Evolutionary conservation across 2,888 invertebrate species (phyloP), one percentile per base, ranked within the genome.

Genomic region (Tinea pellionella): DNA sequence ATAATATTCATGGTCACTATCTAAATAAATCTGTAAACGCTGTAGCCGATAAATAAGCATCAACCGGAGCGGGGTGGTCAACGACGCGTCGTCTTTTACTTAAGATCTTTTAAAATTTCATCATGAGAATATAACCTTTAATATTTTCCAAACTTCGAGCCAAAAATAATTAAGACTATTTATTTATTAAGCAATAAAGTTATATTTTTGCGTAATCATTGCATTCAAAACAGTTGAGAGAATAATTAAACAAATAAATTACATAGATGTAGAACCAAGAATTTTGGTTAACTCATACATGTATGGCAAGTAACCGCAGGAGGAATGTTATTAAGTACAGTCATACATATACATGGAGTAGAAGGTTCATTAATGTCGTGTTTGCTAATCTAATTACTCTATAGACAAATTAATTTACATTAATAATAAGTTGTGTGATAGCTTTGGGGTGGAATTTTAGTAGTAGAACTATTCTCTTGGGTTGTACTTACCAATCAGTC

Each of bases 331-430:
- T 53, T 53, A 53, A 53, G 24, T 24, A 8, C 18, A 18, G 3
- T 18, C 53, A 53, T 24, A 53, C 53, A 11, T n/a, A 18, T 24
- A 47, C 47, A 47, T 47, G n/a, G 2, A 47, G 47, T 24, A 24
- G 11, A 53, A 24, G 53, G 53, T 53, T 53, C 24, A 53, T 53
- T 53, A 24, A 24, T 18, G 19, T 57, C 32, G 30, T 32, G 24
- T 30, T 30, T 57, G 30, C 57, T 32, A 57, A 57, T 32, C 32
- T 57, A 12, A 57, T 57, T 57, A 57, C 32, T 32, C 15, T 15
- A 19, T 57, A 57, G 32, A 57, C 32, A 57, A 57, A 57, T 57
- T 30, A 57, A 57, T 57, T 57, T 57, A 57, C 57, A 57, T 57
- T 30, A 30, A n/a, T 57, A 32, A 57, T 57, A 53, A 53, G 12